Base-by-base conservation (phyloP, 2,797 vertebrate genomes). In the Mionectes olivaceus region DNA sequence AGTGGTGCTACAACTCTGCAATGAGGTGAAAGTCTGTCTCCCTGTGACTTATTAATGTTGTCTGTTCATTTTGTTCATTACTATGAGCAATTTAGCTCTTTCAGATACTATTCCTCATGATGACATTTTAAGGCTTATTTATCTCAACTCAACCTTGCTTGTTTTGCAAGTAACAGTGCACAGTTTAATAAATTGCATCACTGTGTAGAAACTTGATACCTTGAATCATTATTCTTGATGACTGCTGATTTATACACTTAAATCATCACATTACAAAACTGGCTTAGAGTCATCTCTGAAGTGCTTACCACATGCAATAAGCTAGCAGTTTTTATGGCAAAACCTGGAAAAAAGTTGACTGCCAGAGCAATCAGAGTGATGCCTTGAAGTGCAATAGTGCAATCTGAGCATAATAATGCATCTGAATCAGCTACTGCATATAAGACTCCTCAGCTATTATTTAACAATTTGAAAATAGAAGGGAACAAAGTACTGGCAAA, bases 51-150 rank as follows among this genome's bases (percentile, higher is more conserved):
- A 81, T 19, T 85, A 90, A 88, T 65, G 24, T 39, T 77, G 18
- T 43, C 32, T 75, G 56, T 70, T 80, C 12, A 28, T 82, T 91
- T 57, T 87, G 37, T 67, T 92, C 61, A 83, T 85, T 93, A 69
- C 47, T 57, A 30, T 43, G 37, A 59, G 27, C 33, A 89, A 55
- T 81, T 61, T 57, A 76, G n/a, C n/a, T 24, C 57, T 83, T 95
- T 77, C 49, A 69, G 60, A 84, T 87, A 27, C 68, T 67, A 17
- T 69, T 75, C 13, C 39, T 87, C 50, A 35, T 91, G 79, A 68
- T 69, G 75, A 67, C 32, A 60, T 75, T 78, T 89, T 83, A 28
- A 89, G 64, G 35, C 28, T 83, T 91, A 63, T 89, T 93, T 85
- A 65, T 86, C 22, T 67, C 68, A 77, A 7, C 57, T 35, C 5